Conservation (phyloP, 2,797 vertebrate genomes). For the Pangasius krempfi region DNA sequence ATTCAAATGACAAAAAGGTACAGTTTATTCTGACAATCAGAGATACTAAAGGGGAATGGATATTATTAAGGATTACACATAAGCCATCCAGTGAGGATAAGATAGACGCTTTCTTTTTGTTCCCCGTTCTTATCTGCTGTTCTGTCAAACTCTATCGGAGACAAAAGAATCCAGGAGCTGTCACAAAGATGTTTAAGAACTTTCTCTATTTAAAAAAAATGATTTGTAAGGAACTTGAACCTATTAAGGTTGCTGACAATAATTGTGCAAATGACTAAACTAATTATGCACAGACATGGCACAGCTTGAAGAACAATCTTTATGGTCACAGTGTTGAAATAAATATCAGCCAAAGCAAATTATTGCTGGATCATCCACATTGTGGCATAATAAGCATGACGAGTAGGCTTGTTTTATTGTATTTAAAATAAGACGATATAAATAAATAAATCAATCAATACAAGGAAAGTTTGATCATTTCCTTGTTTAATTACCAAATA, state of each 20-base stretch:
- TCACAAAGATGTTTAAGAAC: constrained; percentile 44
- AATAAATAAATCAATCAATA: not conserved
- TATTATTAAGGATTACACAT: constrained; percentile 72
- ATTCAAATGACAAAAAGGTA: constrained; percentile 75
- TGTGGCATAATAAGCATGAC: not conserved
- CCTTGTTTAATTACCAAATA: not conserved
- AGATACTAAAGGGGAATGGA: constrained; percentile 66
- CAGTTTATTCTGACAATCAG: constrained; percentile 77
- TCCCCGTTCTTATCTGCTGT: constrained; percentile 41
- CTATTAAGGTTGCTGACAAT: constrained; percentile 6
- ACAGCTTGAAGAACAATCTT: not conserved
- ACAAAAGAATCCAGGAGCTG: constrained; percentile 50
- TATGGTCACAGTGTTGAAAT: constrained; percentile 22
- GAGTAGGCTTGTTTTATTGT: not conserved
- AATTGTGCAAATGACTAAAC: constrained; percentile 28
- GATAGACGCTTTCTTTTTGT: constrained; percentile 60
- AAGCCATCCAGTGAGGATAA: constrained; percentile 59
- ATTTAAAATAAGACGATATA: not conserved
- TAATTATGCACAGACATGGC: constrained; percentile 21
- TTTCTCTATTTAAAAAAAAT: constrained; percentile 28
- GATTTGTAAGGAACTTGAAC: constrained; percentile 25
- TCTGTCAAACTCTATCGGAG: constrained; percentile 51
- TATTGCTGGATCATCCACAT: not conserved
- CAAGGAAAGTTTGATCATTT: not conserved
- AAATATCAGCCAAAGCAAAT: constrained; percentile 3